Evolutionary conservation across 1,140 invertebrate genomes (phyloP), one percentile per base, ranked within the genome.

Genomic region (Sinonovacula constricta): DNA sequence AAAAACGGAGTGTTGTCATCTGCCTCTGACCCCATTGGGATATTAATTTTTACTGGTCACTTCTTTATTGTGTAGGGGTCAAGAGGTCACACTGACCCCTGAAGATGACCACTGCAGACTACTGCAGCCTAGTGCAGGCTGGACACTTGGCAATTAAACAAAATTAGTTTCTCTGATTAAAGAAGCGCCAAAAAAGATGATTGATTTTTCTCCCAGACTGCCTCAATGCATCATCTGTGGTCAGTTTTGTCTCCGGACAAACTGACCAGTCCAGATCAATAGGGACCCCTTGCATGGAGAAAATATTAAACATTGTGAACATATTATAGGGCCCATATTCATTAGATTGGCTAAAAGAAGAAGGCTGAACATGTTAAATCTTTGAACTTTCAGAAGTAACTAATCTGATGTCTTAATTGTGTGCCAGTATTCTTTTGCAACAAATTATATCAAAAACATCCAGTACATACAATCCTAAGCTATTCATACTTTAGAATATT

Each of bases 21-120:
- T 65, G 45, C n/a, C 4, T 36, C 22, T 60, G 31, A 56, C 18
- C 33, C 70, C 30, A 18, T 62, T 33, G 62, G 49, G 72, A 76
- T 76, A 76, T 76, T 76, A 76, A 76, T 76, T 76, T 76, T 76
- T 76, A 76, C 49, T 76, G 72, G 63, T 67, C 72, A 66, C 49
- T 76, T 67, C 63, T 76, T 76, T 66, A 76, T 66, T 76, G 63
- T 67, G 7, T 34, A 26, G 26, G 63, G 72, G 72, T 76, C 72
- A 76, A 66, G 54, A 53, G 72, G 72, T 76, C 63, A 76, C 51
- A 65, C 51, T 76, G 72, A 76, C 72, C 72, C 53, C 28, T 67
- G 28, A 65, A 45, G 67, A 26, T 76, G 63, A 34, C 31, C 72
- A 76, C 22, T 76, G 63, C 62, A 66, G 63, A 34, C 31, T 63